phyloP scores from a whole-genome alignment of 2,113 vertebrate genomes.

The Anguilla japonica region DNA sequence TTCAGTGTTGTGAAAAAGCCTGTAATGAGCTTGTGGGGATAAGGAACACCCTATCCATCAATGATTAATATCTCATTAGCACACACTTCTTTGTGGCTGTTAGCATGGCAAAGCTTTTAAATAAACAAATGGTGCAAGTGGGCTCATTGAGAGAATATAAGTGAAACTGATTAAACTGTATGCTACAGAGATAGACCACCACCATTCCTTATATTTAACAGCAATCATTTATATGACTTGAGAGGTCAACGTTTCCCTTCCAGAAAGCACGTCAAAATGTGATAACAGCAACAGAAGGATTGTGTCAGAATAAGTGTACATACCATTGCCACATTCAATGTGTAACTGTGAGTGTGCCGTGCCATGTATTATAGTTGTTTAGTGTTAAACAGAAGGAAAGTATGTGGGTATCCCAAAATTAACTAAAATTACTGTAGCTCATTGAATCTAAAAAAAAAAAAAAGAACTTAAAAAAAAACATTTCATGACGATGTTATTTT shows the following conservation, averaged over 20 bases:
- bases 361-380: not conserved
- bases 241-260: not conserved
- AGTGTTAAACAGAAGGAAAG: not conserved
- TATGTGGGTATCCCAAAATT: not conserved
- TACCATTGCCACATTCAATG: not conserved
- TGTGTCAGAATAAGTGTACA: not conserved
- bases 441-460: not conserved
- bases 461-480: too few species aligned
- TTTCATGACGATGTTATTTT: not conserved
- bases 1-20: not conserved
- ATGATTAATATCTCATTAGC: slow-evolving; percentile 1
- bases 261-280: not conserved
- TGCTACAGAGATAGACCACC: not conserved
- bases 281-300: not conserved
- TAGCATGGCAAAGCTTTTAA: not conserved
- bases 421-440: not conserved
- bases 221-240: not conserved
- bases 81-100: not conserved
- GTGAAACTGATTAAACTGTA: not conserved
- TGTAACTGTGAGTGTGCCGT: not conserved
- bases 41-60: not conserved
- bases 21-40: not conserved
- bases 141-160: not conserved
- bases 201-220: not conserved
- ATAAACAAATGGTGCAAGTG: not conserved